Percentiles rank a stretch among this genome's conserved stretches.
phyloP scores from a whole-genome alignment of 2,888 invertebrate genomes.

The Aphodius sticticus region DNA sequence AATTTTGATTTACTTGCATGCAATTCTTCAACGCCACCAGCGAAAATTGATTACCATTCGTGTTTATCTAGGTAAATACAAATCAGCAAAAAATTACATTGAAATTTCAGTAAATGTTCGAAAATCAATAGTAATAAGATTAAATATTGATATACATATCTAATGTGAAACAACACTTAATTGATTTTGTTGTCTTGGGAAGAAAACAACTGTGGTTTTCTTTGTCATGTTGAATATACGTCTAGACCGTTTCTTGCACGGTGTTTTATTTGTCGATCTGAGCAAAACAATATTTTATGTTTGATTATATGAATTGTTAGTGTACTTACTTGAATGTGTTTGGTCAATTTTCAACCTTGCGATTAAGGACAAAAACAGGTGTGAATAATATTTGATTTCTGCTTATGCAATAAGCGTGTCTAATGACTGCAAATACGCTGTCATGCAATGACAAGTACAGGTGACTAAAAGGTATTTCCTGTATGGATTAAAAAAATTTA shows the following conservation, averaged over 20 bases:
- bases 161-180: not conserved
- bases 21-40: not conserved
- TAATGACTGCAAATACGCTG: no score
- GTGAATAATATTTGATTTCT: no score
- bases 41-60: not conserved
- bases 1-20: slow-evolving; percentile 4
- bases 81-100: not conserved
- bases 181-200: not conserved
- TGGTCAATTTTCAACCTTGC: no score
- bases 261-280: not conserved
- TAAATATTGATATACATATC: not conserved
- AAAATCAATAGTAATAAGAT: not conserved
- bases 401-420: no score
- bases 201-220: not conserved
- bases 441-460: no score
- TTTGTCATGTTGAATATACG: not conserved
- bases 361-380: no score
- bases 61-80: not conserved
- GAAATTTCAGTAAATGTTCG: no score
- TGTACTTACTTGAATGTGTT: no score
- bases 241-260: not conserved
- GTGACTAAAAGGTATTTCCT: no score
- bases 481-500: no score
- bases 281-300: no score
- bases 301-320: no score